These are phyloP conservation scores for Elysia crispata DNA, from an alignment of 2,888 invertebrate genomes.

Conservation along the genomic window DNA sequence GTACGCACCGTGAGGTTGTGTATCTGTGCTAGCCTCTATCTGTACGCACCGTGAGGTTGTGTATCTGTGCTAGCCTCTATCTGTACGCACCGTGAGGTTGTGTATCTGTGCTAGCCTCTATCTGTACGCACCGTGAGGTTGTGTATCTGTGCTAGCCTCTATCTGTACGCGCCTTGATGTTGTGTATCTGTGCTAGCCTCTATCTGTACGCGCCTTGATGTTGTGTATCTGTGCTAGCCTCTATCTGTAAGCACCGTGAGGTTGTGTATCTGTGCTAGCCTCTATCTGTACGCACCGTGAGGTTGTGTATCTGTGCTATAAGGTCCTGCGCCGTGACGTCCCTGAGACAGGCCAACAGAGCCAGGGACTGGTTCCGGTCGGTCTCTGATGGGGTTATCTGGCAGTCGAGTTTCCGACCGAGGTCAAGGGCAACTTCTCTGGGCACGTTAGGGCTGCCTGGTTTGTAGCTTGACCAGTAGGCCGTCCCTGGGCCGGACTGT, in stretches of 20 bases:
- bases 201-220: too few species aligned
- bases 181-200: too few species aligned
- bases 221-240: too few species aligned
- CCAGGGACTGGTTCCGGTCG: background rate
- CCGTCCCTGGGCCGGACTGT: background rate
- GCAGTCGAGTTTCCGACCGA: background rate
- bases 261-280: background rate
- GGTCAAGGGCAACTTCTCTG: background rate
- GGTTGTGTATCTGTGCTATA: slow-evolving; percentile 9
- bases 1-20: too few species aligned
- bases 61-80: too few species aligned
- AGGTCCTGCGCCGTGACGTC: background rate
- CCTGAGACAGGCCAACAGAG: slow-evolving; percentile 12
- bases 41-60: too few species aligned
- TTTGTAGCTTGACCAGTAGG: background rate
- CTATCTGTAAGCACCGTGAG: background rate
- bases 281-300: background rate
- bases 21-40: too few species aligned
- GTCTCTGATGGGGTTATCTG: background rate
- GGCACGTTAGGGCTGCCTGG: background rate
- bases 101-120: too few species aligned
- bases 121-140: too few species aligned
- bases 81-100: too few species aligned
- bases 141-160: too few species aligned
- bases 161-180: too few species aligned